Base-by-base conservation (phyloP, 2,888 invertebrate genomes). In the Drosophila ustulata region DNA sequence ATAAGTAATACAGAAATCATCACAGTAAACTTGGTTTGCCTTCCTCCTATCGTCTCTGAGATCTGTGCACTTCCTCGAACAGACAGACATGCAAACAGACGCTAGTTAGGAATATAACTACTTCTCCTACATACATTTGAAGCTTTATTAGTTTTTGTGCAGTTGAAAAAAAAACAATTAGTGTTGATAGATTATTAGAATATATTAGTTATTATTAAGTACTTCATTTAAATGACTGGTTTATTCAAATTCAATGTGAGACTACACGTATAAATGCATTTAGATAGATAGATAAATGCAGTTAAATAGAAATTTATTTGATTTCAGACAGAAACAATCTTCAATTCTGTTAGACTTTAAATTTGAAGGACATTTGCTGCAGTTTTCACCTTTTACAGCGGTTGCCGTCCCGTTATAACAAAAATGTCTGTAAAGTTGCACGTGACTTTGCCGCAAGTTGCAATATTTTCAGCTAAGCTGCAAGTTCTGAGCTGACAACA, bases 371-470 rank as follows among this genome's bases (percentile, higher is more conserved):
- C 52, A 51, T 61, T 57, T 43, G 66, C 32, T 53, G 75, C 61
- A 58, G 71, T 58, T 73, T 61, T 65, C 78, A 61, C 64, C 68
- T 57, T 13, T 13, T 45, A 53, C 28, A 47, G 37, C 58, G 41
- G 45, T 58, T 53, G 57, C 61, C 52, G 30, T 18, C 57, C 61
- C 66, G 70, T 70, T 73, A 70, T 63, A 68, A 69, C 72, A 78
- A 78, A 83, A 78, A 82, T 82, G 85, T 86, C 85, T 87, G 85
- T 73, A 82, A 86, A 85, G 75, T 87, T 85, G 86, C 83, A 86
- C 86, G 86, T 86, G 86, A 86, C 87, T 86, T 87, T 85, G 82
- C 61, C 51, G 61, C 71, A 74, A 86, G 74, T 85, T 86, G 80
- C 75, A 80, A 83, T 85, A 82, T 85, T 85, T 85, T 79, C 75